These are phyloP conservation scores for Ashinkailepas kermadecensis DNA, from an alignment of 2,888 invertebrate species.

Conservation along the genomic window DNA sequence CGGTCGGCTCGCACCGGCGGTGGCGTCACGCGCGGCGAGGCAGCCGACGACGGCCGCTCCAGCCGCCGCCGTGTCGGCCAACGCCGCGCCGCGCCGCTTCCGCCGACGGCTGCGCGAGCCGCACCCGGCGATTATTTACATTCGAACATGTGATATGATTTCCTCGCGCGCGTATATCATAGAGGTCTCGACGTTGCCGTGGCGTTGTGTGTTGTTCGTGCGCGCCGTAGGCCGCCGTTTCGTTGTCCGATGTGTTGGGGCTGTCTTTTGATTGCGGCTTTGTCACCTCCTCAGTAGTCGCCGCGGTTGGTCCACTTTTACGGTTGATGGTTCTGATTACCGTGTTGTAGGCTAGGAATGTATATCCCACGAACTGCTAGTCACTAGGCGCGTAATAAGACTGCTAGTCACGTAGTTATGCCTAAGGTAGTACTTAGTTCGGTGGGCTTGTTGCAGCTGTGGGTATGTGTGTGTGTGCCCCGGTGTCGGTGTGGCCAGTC, in stretches of 20 bases:
- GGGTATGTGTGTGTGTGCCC: background rate
- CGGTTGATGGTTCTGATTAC: background rate
- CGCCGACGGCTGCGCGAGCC: background rate
- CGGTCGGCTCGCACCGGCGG: background rate
- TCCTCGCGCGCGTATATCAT: background rate
- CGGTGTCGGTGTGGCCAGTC: no score
- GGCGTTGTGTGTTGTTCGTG: background rate
- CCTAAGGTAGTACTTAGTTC: background rate
- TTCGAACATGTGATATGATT: slow-evolving; percentile 7
- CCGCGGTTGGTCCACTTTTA: background rate
- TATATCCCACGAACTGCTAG: background rate
- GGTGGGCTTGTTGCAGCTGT: background rate
- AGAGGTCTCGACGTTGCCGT: background rate
- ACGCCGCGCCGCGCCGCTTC: background rate
- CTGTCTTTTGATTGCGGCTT: background rate
- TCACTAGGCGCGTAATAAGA: slow-evolving; percentile 5
- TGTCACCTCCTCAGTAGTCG: background rate
- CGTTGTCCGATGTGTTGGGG: background rate
- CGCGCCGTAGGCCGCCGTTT: background rate
- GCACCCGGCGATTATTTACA: background rate
- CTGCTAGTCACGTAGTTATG: background rate
- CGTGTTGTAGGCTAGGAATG: background rate
- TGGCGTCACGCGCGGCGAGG: no score
- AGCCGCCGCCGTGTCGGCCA: background rate
- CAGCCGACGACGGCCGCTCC: background rate